Base-by-base conservation (phyloP, 2,113 vertebrate genomes). In the Dromiciops gliroides region DNA sequence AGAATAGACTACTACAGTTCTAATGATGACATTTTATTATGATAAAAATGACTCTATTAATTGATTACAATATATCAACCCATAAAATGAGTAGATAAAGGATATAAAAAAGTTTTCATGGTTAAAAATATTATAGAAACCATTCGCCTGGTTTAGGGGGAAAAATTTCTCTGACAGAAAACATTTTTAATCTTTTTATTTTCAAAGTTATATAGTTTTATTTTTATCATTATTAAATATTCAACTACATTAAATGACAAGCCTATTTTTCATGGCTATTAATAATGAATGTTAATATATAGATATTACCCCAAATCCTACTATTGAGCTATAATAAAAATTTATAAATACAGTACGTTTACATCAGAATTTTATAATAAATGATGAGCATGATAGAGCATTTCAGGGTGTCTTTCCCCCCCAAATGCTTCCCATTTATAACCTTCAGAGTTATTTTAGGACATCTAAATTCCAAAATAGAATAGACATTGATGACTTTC, bases 1-100 rank as follows among this genome's bases (percentile, higher is more conserved):
- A 95, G 93, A 75, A 37, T 95, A 51, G 94, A 97, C 93, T 96
- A 95, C 90, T 95, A 52, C 53, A 95, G 93, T 88, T 96, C 90
- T 95, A 95, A 96, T 97, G 92, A 93, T 96, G 97, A 96, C 93
- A 97, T 95, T 97, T 97, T 98, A 95, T 97, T 97, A 97, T 97
- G 96, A 97, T 95, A 98, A 97, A 97, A 97, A 95, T 97, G 97
- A 97, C 95, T 98, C 97, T 67, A 96, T 97, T 98, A 98, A 98
- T 97, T 95, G 96, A 96, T 96, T 96, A 96, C 94, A 95, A 96
- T 98, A 97, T 95, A 97, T 97, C 96, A 98, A 96, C 50, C 92
- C 75, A 96, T 95, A 96, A 97, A 95, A 52, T 94, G 91, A 95
- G 92, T 94, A 94, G 93, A 96, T 95, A 94, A 95, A 94, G 52